These are phyloP conservation scores for Bagarius yarrelli DNA, from an alignment of 2,113 vertebrate genomes.

Conservation along the genomic window DNA sequence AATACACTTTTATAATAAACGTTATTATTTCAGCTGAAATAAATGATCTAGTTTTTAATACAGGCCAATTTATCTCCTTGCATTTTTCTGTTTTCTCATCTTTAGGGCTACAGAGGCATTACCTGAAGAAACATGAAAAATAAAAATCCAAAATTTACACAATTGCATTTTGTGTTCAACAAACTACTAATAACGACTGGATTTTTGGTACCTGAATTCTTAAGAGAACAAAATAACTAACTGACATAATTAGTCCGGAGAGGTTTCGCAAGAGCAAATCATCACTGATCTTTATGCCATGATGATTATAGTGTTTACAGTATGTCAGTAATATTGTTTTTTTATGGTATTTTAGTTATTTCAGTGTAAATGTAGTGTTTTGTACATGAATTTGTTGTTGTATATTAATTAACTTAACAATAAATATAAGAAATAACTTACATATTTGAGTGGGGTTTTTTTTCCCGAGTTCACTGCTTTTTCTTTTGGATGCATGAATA, in stretches of 20 bases:
- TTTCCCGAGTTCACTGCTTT: not conserved
- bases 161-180: not conserved
- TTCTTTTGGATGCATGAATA: not conserved
- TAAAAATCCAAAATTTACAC: not conserved
- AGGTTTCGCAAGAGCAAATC: not conserved
- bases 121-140: not conserved
- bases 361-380: constrained; percentile 17
- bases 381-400: not conserved
- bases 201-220: not conserved
- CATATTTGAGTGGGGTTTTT: not conserved
- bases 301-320: not conserved
- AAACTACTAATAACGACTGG: not conserved
- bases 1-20: too few relatives aligned
- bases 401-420: constrained; percentile 1
- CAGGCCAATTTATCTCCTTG: not conserved
- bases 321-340: not conserved
- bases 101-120: not conserved
- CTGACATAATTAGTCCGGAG: not conserved
- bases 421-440: not conserved
- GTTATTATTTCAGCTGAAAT: not conserved
- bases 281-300: not conserved
- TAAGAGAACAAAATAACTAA: not conserved
- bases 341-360: constrained; percentile 26
- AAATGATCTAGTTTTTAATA: not conserved
- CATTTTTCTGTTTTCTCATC: not conserved